Percentiles rank a stretch among this genome's conserved stretches.
These are phyloP conservation scores for Valencia hispanica DNA, from an alignment of 2,797 vertebrate species.

Conservation along the genomic window DNA sequence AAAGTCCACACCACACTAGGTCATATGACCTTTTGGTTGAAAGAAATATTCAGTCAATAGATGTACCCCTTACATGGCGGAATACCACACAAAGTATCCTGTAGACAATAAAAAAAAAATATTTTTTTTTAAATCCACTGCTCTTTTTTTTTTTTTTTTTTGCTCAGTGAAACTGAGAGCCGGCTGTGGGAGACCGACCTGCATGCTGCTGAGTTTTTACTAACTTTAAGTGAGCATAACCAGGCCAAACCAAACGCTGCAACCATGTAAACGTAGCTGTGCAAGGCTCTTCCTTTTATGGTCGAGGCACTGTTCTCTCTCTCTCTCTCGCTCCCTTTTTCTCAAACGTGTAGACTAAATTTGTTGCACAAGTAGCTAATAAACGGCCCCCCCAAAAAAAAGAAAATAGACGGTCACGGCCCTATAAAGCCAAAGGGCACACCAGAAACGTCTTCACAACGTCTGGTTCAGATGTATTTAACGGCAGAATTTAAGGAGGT, in stretches of 20 bases:
- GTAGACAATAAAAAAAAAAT: constrained; percentile 40
- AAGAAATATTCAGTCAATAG: constrained; percentile 64
- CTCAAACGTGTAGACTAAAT: neutral
- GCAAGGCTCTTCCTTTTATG: constrained; percentile 72
- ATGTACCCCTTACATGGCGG: constrained; percentile 52
- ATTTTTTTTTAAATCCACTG: too few relatives aligned
- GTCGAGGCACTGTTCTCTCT: constrained; percentile 46
- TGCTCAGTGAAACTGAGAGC: constrained; percentile 7
- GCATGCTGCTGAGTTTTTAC: constrained; percentile 38
- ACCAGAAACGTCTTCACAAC: neutral
- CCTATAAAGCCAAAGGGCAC: neutral
- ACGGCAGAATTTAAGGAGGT: neutral
- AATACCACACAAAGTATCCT: constrained; percentile 36
- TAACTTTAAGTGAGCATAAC: constrained; percentile 61
- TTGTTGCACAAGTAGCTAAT: neutral
- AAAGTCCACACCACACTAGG: constrained; percentile 70
- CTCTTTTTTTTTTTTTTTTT: constrained; percentile 11
- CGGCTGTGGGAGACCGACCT: constrained; percentile 20
- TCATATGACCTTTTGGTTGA: constrained; percentile 77
- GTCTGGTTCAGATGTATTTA: neutral
- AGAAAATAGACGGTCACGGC: neutral
- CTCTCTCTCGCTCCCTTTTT: constrained; percentile 10
- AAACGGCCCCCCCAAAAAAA: neutral
- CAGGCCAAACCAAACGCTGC: constrained; percentile 50
- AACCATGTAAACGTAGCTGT: constrained; percentile 59